A percentile compares a stretch with the other conserved stretches of the same genome.
These are phyloP conservation scores for Ormyrus nitidulus DNA, from an alignment of 2,888 invertebrate species.

Conservation along the genomic window DNA sequence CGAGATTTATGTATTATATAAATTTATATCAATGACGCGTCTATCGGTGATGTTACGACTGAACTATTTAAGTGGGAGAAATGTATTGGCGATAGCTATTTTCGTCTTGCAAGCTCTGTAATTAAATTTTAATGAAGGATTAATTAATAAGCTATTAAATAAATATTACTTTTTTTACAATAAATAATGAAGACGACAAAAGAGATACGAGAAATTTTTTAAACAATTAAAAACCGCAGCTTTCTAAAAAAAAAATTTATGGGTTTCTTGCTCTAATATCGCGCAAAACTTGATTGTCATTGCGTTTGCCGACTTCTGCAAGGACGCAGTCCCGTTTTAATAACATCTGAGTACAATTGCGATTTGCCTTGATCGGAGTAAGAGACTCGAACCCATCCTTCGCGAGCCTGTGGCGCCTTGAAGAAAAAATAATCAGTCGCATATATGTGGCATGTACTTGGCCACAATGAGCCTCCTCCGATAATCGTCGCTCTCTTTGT, in stretches of 20 bases:
- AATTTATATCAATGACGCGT: slow-evolving; percentile 10
- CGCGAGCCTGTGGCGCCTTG: slow-evolving; percentile 28
- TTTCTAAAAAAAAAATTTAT: background rate
- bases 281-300: slow-evolving; percentile 3
- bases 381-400: slow-evolving; percentile 18
- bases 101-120: too few relatives aligned
- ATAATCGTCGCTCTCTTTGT: slow-evolving; percentile 47
- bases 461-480: slow-evolving; percentile 35
- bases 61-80: slow-evolving; percentile 36
- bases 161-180: too few relatives aligned
- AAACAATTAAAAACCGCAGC: too few relatives aligned
- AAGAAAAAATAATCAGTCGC: slow-evolving; percentile 33
- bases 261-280: slow-evolving; percentile 24
- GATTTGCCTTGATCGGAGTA: slow-evolving; percentile 38
- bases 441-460: slow-evolving; percentile 20
- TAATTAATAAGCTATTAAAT: too few relatives aligned
- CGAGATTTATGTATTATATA: background rate
- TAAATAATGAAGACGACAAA: too few relatives aligned
- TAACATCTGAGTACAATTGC: slow-evolving; percentile 40
- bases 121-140: too few relatives aligned
- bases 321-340: slow-evolving; percentile 45
- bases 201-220: too few relatives aligned
- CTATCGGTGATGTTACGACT: slow-evolving; percentile 8
- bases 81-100: background rate
- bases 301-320: background rate